phyloP scores from a whole-genome alignment of 2,888 invertebrate genomes.

The Drosophila borealis region DNA sequence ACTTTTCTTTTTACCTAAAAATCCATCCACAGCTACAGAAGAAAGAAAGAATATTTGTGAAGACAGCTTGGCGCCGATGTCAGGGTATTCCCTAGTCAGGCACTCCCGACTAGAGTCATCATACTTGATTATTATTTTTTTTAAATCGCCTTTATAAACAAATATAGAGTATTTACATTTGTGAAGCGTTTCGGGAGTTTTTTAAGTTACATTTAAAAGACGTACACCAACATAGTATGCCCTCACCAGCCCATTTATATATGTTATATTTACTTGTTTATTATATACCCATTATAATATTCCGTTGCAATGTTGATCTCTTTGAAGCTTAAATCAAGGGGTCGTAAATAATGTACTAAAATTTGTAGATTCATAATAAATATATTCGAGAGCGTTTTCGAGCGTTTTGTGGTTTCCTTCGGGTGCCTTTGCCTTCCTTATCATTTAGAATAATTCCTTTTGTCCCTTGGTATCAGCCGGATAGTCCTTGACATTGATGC shows the following conservation, averaged over 20 bases:
- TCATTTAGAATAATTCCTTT: constrained; percentile 63
- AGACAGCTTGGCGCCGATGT: no score
- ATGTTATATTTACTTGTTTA: constrained; percentile 29
- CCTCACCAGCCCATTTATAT: constrained; percentile 79
- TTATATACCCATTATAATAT: constrained; percentile 52
- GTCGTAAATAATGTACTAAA: constrained; percentile 22
- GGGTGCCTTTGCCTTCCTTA: neutral
- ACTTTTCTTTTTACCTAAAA: no score
- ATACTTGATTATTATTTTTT: constrained; percentile 1
- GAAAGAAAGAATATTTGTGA: no score
- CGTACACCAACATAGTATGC: constrained; percentile 70
- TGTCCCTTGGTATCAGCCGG: constrained; percentile 47
- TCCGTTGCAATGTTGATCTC: constrained; percentile 68
- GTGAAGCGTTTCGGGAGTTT: constrained; percentile 29
- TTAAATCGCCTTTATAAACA: constrained; percentile 8
- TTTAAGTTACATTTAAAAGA: constrained; percentile 29
- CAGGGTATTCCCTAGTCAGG: no score
- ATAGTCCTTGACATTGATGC: constrained; percentile 66
- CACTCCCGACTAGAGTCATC: no score
- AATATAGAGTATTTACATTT: constrained; percentile 23
- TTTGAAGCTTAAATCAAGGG: constrained; percentile 32
- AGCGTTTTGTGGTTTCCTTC: constrained; percentile 19
- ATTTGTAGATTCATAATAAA: constrained; percentile 14
- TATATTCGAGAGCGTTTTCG: constrained; percentile 21
- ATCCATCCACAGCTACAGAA: no score